Percentiles rank a stretch among this genome's conserved stretches.
Evolutionary conservation across 2,888 invertebrate species (phyloP).

Genomic region (Drosophila anomalipes): DNA sequence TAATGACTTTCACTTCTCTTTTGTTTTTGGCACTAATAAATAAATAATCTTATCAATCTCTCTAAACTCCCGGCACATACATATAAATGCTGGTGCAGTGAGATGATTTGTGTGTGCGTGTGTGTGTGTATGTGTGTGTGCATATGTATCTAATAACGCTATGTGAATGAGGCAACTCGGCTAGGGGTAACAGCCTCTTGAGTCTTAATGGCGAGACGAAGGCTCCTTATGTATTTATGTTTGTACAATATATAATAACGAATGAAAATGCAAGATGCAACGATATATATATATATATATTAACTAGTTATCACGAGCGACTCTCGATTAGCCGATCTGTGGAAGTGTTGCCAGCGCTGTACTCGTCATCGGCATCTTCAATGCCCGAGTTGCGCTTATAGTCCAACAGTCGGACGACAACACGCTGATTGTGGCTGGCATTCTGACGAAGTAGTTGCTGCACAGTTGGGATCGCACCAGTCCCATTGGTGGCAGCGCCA

Average conservation of each 20-base stretch:
- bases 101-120: conserved; percentile 13
- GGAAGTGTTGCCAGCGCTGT: conserved; percentile 33
- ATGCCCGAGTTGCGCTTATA: conserved; percentile 64
- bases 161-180: conserved; percentile 33
- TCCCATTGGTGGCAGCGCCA: conserved; percentile 14
- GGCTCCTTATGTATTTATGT: conserved; percentile 16
- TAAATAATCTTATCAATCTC: conserved; percentile 78
- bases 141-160: conserved; percentile 6
- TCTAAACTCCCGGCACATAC: conserved; percentile 24
- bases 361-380: conserved; percentile 15
- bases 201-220: conserved; percentile 36
- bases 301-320: conserved; percentile 73
- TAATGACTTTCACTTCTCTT: conserved; percentile 67
- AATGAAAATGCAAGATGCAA: conserved; percentile 43
- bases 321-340: conserved; percentile 63
- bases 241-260: conserved; percentile 17
- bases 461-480: conserved; percentile 15
- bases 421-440: conserved; percentile 56
- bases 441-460: conserved; percentile 34
- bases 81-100: conserved; percentile 14
- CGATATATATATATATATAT: conserved; percentile 36
- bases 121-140: neutral
- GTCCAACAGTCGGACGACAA: conserved; percentile 70
- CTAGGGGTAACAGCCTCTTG: conserved; percentile 25
- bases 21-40: conserved; percentile 73